phyloP scores from a whole-genome alignment of 1,140 invertebrate genomes.

The Vollenhovia emeryi region DNA sequence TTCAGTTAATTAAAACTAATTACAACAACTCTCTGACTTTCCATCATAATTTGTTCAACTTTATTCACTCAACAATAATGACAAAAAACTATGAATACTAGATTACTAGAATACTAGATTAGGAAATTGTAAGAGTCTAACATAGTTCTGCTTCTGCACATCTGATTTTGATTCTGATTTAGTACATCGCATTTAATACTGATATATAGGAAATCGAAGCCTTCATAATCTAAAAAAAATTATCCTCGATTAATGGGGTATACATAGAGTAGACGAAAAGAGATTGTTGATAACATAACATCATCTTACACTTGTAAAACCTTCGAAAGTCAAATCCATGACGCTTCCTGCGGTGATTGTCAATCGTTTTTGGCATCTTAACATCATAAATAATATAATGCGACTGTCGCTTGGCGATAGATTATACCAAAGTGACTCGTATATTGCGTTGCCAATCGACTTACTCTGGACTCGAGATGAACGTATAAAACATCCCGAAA shows the following conservation, averaged over 20 bases:
- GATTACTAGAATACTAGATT: too few relatives aligned
- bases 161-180: too few relatives aligned
- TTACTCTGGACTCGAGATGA: conserved; percentile 40
- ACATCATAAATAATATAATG: conserved; percentile 57
- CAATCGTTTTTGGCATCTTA: conserved; percentile 62
- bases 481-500: neutral
- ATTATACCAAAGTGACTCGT: conserved; percentile 57
- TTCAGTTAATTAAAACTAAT: neutral
- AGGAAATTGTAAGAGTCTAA: too few relatives aligned
- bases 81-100: too few relatives aligned
- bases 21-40: too few relatives aligned
- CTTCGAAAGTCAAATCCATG: conserved; percentile 57
- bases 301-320: conserved; percentile 59
- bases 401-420: conserved; percentile 39
- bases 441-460: conserved; percentile 40
- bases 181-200: conserved; percentile 31
- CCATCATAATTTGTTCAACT: too few relatives aligned
- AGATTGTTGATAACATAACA: neutral
- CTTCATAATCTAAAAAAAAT: conserved; percentile 54
- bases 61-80: too few relatives aligned
- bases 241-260: neutral
- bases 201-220: conserved; percentile 62
- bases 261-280: too few relatives aligned
- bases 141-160: too few relatives aligned
- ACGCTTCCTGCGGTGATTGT: conserved; percentile 65